Conservation (phyloP, 2,113 vertebrate genomes). For the Pollachius pollachius region DNA sequence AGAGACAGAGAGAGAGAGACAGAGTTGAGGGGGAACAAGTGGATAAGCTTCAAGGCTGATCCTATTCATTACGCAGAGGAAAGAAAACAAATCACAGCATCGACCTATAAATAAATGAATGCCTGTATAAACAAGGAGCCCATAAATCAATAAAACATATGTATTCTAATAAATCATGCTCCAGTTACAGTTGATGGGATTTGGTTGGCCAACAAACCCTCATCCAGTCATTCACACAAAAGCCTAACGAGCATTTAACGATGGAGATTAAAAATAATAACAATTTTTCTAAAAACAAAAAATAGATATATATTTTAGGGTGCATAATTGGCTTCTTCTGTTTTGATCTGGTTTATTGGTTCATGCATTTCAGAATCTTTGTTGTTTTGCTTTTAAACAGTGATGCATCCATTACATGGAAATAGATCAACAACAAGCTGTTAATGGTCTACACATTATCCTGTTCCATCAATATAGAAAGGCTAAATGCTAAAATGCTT, state of each 20-base stretch:
- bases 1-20: slow-evolving; percentile 22
- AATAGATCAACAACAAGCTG: not conserved
- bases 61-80: slow-evolving; percentile 70
- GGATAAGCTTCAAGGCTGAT: slow-evolving; percentile 71
- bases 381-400: too few relatives aligned
- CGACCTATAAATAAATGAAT: slow-evolving; percentile 74
- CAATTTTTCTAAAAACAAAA: slow-evolving; percentile 23
- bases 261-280: slow-evolving; percentile 60
- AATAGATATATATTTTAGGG: slow-evolving; percentile 18
- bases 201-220: slow-evolving; percentile 61
- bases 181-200: slow-evolving; percentile 68
- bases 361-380: slow-evolving; percentile 24
- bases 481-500: too few relatives aligned
- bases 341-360: slow-evolving; percentile 23
- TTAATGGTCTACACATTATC: slow-evolving; percentile 2
- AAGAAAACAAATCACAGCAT: slow-evolving; percentile 62
- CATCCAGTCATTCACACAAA: slow-evolving; percentile 50
- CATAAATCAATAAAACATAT: slow-evolving; percentile 74
- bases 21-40: slow-evolving; percentile 68
- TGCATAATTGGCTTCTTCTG: slow-evolving; percentile 42
- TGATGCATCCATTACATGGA: too few relatives aligned
- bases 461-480: slow-evolving; percentile 3
- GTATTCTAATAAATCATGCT: slow-evolving; percentile 72
- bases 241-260: slow-evolving; percentile 43
- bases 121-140: slow-evolving; percentile 65